A percentile compares a stretch with the other conserved stretches of the same genome.
Conservation (phyloP, 1,140 invertebrate genomes). For the Polyergus mexicanus region DNA sequence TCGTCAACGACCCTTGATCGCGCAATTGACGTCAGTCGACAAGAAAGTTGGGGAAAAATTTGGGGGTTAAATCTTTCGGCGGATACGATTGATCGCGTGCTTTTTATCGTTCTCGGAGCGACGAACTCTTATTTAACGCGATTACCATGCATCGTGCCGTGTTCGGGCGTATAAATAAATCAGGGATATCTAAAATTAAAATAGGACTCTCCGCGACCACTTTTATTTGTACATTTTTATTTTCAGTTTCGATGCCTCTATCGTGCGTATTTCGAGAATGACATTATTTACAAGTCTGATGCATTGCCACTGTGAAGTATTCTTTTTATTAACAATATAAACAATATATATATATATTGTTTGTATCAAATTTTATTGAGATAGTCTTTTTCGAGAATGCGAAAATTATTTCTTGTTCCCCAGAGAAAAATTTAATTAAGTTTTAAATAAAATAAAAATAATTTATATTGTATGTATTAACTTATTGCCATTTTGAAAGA, state of each 20-base stretch:
- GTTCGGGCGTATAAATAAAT: constrained; percentile 18
- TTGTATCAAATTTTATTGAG: constrained; percentile 5
- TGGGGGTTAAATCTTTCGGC: not conserved
- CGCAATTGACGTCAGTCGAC: not conserved
- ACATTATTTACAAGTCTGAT: constrained; percentile 27
- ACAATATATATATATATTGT: not conserved
- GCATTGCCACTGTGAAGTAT: not conserved
- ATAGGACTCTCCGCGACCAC: not conserved
- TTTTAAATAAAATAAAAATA: not conserved
- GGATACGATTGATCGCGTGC: not conserved
- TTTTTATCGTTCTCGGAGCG: not conserved
- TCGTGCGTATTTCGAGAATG: not conserved
- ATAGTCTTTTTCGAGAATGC: not conserved
- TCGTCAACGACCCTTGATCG: not conserved
- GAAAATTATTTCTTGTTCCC: not conserved
- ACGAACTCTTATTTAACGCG: constrained; percentile 10
- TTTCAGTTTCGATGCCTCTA: not conserved
- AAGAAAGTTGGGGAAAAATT: constrained; percentile 6
- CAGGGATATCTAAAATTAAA: not conserved
- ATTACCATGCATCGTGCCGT: not conserved
- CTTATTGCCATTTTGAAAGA: not conserved
- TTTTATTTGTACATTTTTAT: constrained; percentile 40
- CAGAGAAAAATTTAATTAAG: not conserved
- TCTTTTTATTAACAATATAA: not conserved
- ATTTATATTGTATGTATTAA: not conserved